Evolutionary conservation across 2,797 vertebrate species (phyloP), one percentile per base, ranked within the genome.

Genomic region (Meda fulgida): DNA sequence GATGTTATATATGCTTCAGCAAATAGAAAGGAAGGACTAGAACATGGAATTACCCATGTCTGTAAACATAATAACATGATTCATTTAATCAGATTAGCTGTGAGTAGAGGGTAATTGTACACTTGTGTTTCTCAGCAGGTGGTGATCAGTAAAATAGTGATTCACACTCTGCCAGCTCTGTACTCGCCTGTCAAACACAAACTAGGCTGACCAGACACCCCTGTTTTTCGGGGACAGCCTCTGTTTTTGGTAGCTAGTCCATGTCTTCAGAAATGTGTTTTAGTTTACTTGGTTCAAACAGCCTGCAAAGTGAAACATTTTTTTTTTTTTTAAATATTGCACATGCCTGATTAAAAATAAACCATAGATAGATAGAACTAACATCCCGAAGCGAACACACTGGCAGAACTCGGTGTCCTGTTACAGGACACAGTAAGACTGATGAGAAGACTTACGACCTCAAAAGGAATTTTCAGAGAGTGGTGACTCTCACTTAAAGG

Each of bases 31-130:
- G 71, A 87, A 84, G 65, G 53, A 72, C 51, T 80, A 72, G 80
- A 80, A 81, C 78, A 82, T 75, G 29, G 71, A 73, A 75, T 86
- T 83, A 72, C 71, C 46, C 43, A 19, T 83, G 76, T 85, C 85
- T 84, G 79, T 72, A 34, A 69, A 80, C 73, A 78, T 89, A 86
- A 86, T 87, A 85, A 72, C 73, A 80, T 83, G 82, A 89, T 89
- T 88, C 81, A 88, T 89, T 86, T 86, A 65, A 76, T 75, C 70
- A 89, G 85, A 89, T 88, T 89, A 85, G 81, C 81, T 81, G 78
- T 85, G 82, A 88, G 82, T 82, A 69, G 65, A 85, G 75, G 46
- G 63, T 88, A 86, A 86, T 88, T 89, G 83, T 63, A 80, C 11
- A 73, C 82, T 63, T 78, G 84, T 71, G 79, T 85, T 75, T 86